phyloP scores from a whole-genome alignment of 2,888 invertebrate genomes.

The Altica lythri region DNA sequence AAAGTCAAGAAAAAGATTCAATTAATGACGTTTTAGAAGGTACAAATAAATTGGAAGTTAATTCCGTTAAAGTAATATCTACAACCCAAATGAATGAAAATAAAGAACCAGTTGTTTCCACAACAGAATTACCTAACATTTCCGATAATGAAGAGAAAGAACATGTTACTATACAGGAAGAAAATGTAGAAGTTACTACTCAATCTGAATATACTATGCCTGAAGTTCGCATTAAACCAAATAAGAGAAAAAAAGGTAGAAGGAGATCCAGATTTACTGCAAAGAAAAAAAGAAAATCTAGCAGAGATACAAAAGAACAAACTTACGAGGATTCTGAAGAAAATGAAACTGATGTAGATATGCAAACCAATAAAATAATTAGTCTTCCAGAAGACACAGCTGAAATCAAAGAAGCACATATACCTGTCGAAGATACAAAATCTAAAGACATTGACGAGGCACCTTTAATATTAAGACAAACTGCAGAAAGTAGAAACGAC shows the following conservation, averaged over 20 bases:
- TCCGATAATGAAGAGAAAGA: background rate
- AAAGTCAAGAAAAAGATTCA: no score
- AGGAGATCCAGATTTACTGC: slow-evolving; percentile 15
- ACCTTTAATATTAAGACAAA: no score
- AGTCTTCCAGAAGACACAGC: no score
- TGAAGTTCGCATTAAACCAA: slow-evolving; percentile 28
- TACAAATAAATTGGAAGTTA: no score
- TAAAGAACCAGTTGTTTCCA: no score
- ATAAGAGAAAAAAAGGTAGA: slow-evolving; percentile 29
- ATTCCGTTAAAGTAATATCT: no score
- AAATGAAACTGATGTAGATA: background rate
- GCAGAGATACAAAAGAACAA: background rate
- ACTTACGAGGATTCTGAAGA: background rate
- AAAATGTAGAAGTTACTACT: background rate
- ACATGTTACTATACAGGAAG: background rate
- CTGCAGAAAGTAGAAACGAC: background rate
- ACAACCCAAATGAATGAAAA: no score
- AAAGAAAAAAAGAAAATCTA: slow-evolving; percentile 3
- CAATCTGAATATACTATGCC: slow-evolving; percentile 15
- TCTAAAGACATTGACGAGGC: background rate
- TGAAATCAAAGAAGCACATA: background rate
- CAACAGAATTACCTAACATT: no score
- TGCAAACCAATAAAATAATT: no score
- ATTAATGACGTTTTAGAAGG: no score
- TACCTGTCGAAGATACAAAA: background rate